Base-by-base conservation (phyloP, 2,113 vertebrate genomes). In the Poicephalus gulielmi region DNA sequence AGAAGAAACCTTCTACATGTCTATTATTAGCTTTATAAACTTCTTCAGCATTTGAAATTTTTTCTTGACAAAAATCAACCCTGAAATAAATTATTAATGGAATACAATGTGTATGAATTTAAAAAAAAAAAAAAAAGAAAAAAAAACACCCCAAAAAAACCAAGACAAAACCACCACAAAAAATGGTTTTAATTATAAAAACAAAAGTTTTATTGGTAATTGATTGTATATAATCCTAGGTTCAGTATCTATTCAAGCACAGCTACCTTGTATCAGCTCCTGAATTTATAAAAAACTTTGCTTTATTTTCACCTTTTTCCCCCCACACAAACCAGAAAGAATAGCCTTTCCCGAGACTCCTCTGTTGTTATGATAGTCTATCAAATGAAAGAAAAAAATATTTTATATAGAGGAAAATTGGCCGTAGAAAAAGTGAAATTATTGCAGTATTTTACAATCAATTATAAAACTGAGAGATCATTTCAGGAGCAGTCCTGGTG, bases 381-480 rank as follows among this genome's bases (percentile, higher is more conserved):
- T 19, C 9, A 37, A 63, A 28, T 62, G 23, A 11, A 87, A 77
- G 60, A 50, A 69, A 46, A 71, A 67, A 63, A 62, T 75, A 75
- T 28, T 81, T 82, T n/a, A 69, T 59, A n/a, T 23, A 60, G 18
- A 74, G 63, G 80, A 70, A 90, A 90, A 33, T 1, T 76, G 1
- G 33, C 57, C 44, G 22, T 37, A 68, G 49, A 85, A n/a, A 59
- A 74, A 88, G 19, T 52, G 28, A 70, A 73, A 76, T 76, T 89
- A 59, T 59, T 88, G 20, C 37, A 66, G 11, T 62, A 55, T 90
- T 80, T 94, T 92, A 76, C 10, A 59, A 70, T 18, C 28, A 94
- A 81, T 94, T 95, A 70, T 77, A 88, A 93, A 79, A 63, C 2
- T 31, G 46, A 82, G 24, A 70, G n/a, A 86, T 86, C 33, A 69